A percentile compares a stretch with the other conserved stretches of the same genome.
Evolutionary conservation across 1,140 invertebrate genomes (phyloP).

Genomic region (Chlorops oryzae): DNA sequence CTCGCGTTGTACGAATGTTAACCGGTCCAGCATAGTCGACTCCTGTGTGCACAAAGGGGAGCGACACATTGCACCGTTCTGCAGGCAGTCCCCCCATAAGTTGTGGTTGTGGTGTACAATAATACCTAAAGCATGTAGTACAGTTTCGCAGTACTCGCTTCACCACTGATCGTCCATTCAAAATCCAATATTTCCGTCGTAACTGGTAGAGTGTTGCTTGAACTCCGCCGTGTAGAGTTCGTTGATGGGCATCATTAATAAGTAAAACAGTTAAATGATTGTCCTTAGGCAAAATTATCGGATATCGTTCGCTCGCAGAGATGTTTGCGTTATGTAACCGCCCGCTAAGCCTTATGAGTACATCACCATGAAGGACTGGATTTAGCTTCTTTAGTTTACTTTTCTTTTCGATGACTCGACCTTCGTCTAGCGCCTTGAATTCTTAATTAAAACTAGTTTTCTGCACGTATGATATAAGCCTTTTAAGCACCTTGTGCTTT

Average conservation of each 20-base stretch:
- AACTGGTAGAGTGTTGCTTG: not conserved
- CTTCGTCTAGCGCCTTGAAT: too few relatives aligned
- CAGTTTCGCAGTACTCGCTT: not conserved
- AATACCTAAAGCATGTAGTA: not conserved
- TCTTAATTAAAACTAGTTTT: not conserved
- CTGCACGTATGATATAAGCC: not conserved
- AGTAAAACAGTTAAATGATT: not conserved
- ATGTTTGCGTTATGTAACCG: not conserved
- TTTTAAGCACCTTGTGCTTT: not conserved
- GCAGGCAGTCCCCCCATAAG: constrained; percentile 1
- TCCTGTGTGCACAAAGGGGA: not conserved
- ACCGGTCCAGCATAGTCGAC: constrained; percentile 6
- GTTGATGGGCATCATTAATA: not conserved
- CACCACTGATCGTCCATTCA: not conserved
- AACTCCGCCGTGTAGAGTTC: not conserved
- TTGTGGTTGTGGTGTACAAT: not conserved
- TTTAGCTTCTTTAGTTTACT: not conserved
- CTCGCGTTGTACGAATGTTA: not conserved
- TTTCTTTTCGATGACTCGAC: not conserved
- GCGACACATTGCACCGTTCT: not conserved
- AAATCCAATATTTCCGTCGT: not conserved
- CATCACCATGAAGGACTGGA: not conserved
- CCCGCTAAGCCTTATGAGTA: constrained; percentile 1
- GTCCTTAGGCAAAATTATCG: constrained; percentile 2
- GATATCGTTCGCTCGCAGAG: not conserved